Evolutionary conservation across 2,113 vertebrate species (phyloP), one percentile per base, ranked within the genome.

Genomic region (Sterna hirundo): DNA sequence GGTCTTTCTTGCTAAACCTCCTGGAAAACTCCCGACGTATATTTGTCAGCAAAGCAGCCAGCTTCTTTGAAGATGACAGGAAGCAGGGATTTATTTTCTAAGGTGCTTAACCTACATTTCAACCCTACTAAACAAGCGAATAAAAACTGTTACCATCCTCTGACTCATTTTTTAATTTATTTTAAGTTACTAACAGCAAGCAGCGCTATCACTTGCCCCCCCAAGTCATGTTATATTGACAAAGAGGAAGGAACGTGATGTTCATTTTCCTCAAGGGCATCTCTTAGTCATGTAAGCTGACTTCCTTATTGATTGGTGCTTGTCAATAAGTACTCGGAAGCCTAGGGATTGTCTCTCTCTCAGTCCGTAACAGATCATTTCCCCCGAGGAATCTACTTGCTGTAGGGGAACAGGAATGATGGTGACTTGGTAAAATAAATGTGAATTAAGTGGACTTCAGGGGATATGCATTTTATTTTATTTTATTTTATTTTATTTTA

Each of bases 231-330:
- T 77, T 80, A 65, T 26, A 66, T 26, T 66, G 89, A 82, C 54
- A 62, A 80, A 84, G 71, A 83, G 74, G 89, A 91, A 91, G 61
- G 71, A 90, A 88, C 1, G 2, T 14, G 36, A 77, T 60, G 86
- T 88, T 94, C 69, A n/a, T 69, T 96, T 91, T 82, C n/a, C 79
- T 91, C 86, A 97, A 85, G 90, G 87, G 87, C 78, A 49, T 76
- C 92, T 93, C 93, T 89, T 51, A 87, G 65, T 75, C 66, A 20
- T n/a, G 44, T 61, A 66, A 95, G 66, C 66, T 55, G 54, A 85
- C 49, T 93, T 88, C 66, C 62, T 81, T 74, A 94, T 93, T 64
- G 93, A 94, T 55, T 69, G 32, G 46, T 46, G 54, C 47, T 77
- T 77, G 66, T 93, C 94, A 77, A 91, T 94, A 93, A 12, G 71